These are phyloP conservation scores for Trachemys scripta DNA, from an alignment of 2,113 vertebrate genomes.

Conservation along the genomic window DNA sequence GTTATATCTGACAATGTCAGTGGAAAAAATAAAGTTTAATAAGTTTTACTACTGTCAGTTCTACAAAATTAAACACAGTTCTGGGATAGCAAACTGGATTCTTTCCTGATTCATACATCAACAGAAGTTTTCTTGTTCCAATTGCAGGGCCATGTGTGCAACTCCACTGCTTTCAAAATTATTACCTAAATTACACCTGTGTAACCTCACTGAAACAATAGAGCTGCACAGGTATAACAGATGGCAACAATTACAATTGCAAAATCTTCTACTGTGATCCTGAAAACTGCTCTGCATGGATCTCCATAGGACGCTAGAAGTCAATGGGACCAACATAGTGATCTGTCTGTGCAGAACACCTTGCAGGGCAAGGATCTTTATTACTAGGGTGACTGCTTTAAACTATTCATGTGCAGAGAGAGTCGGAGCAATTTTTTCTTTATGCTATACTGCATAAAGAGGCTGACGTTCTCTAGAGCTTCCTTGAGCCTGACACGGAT, in stretches of 20 bases:
- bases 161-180: slow-evolving; percentile 16
- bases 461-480: accelerated
- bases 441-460: too few species aligned
- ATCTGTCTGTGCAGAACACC: neutral
- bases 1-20: neutral
- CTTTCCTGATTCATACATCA: neutral
- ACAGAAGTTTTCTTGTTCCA: slow-evolving; percentile 3
- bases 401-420: neutral
- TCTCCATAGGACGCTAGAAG: neutral
- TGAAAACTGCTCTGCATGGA: neutral
- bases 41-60: neutral
- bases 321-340: neutral
- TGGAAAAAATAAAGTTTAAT: neutral
- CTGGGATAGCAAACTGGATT: neutral
- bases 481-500: neutral
- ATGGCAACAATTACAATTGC: neutral
- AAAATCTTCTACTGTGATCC: slow-evolving; percentile 10
- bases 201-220: neutral
- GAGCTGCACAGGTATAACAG: neutral
- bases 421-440: too few species aligned
- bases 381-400: neutral
- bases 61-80: neutral
- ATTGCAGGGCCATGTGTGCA: neutral
- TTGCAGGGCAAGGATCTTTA: neutral
- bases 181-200: neutral